These are phyloP conservation scores for Simalia tracyae DNA, from an alignment of 2,797 vertebrate species.

Conservation along the genomic window DNA sequence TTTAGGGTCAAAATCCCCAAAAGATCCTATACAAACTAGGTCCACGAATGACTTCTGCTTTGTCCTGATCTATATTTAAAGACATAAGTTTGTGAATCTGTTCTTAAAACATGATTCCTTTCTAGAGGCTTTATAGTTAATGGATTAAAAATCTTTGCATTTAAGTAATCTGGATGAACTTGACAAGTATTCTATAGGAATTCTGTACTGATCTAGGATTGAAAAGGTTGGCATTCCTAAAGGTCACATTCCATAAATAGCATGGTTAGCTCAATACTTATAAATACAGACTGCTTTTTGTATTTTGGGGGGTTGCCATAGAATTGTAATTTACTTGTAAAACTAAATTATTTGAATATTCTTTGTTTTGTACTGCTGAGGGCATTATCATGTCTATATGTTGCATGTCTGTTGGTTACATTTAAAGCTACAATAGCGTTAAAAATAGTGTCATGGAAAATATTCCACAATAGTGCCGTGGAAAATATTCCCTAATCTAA, in stretches of 20 bases:
- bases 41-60: neutral
- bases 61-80: neutral
- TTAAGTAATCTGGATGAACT: neutral
- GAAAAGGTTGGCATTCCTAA: neutral
- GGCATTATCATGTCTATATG: no score
- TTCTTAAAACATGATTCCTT: slow-evolving; percentile 9
- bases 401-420: no score
- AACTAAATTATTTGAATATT: no score
- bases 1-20: neutral
- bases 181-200: neutral
- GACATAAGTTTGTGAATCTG: neutral
- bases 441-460: no score
- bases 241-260: neutral
- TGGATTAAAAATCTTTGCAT: slow-evolving; percentile 8
- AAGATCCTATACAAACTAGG: neutral
- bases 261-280: neutral
- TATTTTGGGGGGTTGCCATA: no score
- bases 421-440: no score
- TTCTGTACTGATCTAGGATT: slow-evolving; percentile 15
- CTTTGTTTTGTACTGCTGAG: no score
- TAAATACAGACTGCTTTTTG: neutral
- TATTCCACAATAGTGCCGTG: no score
- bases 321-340: no score
- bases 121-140: neutral
- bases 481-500: no score